These are phyloP conservation scores for Propithecus deckenii DNA, from an alignment of 2,797 vertebrate species.

Conservation along the genomic window DNA sequence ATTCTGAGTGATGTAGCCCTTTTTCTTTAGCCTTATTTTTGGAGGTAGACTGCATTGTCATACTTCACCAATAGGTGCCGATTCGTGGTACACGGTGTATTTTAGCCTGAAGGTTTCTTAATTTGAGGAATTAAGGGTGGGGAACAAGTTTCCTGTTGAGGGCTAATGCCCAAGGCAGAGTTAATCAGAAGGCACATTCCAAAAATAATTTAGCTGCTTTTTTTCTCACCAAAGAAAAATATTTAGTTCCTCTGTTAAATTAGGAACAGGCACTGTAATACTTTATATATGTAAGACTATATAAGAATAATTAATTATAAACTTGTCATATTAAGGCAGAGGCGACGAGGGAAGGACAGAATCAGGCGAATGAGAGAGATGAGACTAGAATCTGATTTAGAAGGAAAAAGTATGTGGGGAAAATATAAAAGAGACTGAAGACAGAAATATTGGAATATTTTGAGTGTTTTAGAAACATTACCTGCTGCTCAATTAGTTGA, in stretches of 20 bases:
- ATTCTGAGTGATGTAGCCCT: background rate
- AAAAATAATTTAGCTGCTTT: conserved; percentile 61
- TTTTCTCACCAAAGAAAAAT: conserved; percentile 54
- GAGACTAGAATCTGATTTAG: background rate
- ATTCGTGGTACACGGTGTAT: background rate
- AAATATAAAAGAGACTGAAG: background rate
- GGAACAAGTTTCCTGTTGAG: conserved; percentile 37
- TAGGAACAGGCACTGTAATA: conserved; percentile 43
- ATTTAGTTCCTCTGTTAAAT: conserved; percentile 58
- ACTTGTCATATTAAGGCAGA: conserved; percentile 14
- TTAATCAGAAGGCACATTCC: conserved; percentile 50
- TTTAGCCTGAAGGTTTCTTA: background rate
- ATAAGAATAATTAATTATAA: conserved; percentile 19
- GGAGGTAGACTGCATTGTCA: background rate
- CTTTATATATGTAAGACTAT: conserved; percentile 16
- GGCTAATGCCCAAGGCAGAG: conserved; percentile 34
- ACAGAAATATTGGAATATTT: background rate
- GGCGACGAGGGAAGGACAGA: background rate
- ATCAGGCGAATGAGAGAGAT: background rate
- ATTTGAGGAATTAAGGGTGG: conserved; percentile 36
- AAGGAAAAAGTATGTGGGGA: conserved; percentile 3
- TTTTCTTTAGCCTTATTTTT: background rate
- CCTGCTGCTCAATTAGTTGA: background rate
- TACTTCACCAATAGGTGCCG: background rate
- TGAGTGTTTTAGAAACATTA: background rate